Percentiles rank a stretch among this genome's conserved stretches.
These are phyloP conservation scores for Hemicrepidius hirtus DNA, from an alignment of 2,888 invertebrate genomes.

Conservation along the genomic window DNA sequence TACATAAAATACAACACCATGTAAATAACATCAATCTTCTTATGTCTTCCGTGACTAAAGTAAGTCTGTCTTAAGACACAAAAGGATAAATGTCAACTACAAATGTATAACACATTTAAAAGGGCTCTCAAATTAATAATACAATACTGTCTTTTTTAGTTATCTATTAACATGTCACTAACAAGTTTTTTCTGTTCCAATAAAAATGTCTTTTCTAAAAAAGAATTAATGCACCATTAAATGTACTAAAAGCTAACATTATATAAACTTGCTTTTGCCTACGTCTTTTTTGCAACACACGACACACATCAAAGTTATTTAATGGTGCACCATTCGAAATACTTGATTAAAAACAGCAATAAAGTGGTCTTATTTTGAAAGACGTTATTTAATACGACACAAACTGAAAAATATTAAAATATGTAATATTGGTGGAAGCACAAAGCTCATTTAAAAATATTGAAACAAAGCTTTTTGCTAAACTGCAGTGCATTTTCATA, in stretches of 20 bases:
- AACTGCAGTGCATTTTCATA: conserved; percentile 52
- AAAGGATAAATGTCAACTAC: conserved; percentile 21
- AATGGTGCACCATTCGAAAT: conserved; percentile 38
- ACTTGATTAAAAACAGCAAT: conserved; percentile 15
- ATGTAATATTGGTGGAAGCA: conserved; percentile 49
- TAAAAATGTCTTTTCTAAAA: conserved; percentile 47
- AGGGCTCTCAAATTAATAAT: conserved; percentile 45
- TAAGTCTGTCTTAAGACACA: conserved; percentile 18
- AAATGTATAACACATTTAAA: conserved; percentile 41
- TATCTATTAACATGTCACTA: conserved; percentile 43
- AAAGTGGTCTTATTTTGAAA: conserved; percentile 15
- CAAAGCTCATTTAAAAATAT: conserved; percentile 50
- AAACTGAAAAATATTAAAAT: conserved; percentile 13
- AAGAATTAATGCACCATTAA: conserved; percentile 45
- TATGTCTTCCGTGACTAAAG: not conserved
- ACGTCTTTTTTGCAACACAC: conserved; percentile 24
- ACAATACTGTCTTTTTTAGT: conserved; percentile 62
- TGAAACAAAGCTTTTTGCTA: conserved; percentile 33
- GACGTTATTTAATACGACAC: conserved; percentile 9
- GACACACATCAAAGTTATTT: conserved; percentile 24
- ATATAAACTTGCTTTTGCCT: conserved; percentile 4
- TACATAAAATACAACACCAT: conserved; percentile 41
- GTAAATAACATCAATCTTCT: conserved; percentile 24
- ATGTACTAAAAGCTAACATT: conserved; percentile 32
- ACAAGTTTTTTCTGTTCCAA: conserved; percentile 27